Percentiles rank a stretch among this genome's conserved stretches.
phyloP scores from a whole-genome alignment of 2,113 vertebrate species.

The Psettodes erumei region DNA sequence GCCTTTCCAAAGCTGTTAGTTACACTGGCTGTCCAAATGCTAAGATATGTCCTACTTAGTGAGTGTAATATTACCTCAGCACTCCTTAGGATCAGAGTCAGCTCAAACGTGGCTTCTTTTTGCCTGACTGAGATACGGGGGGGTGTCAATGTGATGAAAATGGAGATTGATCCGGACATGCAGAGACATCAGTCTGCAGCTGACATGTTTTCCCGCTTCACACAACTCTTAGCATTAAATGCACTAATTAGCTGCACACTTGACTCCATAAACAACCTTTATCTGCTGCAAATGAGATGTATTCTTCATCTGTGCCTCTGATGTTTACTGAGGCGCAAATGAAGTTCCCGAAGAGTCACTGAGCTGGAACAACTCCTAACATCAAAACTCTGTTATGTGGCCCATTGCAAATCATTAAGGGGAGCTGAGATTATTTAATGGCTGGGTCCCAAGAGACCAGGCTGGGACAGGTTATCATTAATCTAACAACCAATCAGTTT shows the following conservation, averaged over 20 bases:
- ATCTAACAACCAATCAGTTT: constrained; percentile 21
- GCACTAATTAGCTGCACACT: constrained; percentile 41
- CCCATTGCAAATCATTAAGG: neutral
- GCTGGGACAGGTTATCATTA: constrained; percentile 20
- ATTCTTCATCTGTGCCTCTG: constrained; percentile 41
- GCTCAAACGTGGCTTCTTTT: neutral
- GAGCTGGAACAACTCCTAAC: constrained; percentile 20
- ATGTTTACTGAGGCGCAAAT: constrained; percentile 34
- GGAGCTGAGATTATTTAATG: neutral
- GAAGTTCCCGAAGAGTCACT: constrained; percentile 18
- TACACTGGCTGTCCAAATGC: constrained; percentile 1
- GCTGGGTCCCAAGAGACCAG: neutral
- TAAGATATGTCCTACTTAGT: neutral
- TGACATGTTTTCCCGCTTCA: constrained; percentile 13
- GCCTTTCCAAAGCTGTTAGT: neutral
- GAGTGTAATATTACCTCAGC: neutral
- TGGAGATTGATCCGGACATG: constrained; percentile 16
- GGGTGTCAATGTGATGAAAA: constrained; percentile 4
- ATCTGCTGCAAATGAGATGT: constrained; percentile 40
- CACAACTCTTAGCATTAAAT: constrained; percentile 9
- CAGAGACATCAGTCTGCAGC: constrained; percentile 2
- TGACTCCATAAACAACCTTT: constrained; percentile 12
- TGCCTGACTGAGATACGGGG: constrained; percentile 1
- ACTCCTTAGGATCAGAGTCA: neutral
- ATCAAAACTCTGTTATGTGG: neutral